Evolutionary conservation across 2,113 vertebrate species (phyloP).

Genomic region (Isurus oxyrinchus): DNA sequence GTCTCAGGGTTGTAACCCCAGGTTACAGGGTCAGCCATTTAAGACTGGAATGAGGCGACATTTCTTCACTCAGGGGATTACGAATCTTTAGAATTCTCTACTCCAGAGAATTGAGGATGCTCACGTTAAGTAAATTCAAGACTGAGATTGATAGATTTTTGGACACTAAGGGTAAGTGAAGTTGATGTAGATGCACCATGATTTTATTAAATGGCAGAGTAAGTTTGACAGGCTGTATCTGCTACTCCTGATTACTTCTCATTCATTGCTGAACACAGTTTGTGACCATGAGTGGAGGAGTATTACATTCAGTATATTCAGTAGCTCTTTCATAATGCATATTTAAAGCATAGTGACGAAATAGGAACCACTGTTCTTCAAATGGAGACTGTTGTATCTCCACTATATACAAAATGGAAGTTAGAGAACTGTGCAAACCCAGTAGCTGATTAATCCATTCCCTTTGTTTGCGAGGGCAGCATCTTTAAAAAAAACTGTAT

Average conservation of each 20-base stretch:
- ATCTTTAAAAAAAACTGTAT: neutral
- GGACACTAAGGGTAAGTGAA: neutral
- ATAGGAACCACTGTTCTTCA: neutral
- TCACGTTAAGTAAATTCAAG: neutral
- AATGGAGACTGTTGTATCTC: neutral
- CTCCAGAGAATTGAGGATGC: neutral
- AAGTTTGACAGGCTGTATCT: neutral
- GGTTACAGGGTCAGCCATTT: neutral
- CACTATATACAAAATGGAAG: neutral
- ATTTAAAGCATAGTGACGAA: neutral
- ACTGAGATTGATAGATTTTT: neutral
- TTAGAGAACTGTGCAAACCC: neutral
- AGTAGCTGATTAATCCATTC: neutral
- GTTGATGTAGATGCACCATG: neutral
- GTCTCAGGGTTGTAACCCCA: neutral
- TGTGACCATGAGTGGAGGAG: neutral
- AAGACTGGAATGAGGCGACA: too few species aligned
- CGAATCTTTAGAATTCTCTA: too few species aligned
- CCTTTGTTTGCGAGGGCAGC: neutral
- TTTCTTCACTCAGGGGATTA: too few species aligned
- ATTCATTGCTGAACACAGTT: neutral
- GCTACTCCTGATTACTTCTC: neutral
- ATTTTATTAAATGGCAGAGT: neutral
- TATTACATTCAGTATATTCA: neutral
- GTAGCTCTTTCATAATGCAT: neutral